Evolutionary conservation across 1,140 invertebrate species (phyloP).

Genomic region (Nomia melanderi): DNA sequence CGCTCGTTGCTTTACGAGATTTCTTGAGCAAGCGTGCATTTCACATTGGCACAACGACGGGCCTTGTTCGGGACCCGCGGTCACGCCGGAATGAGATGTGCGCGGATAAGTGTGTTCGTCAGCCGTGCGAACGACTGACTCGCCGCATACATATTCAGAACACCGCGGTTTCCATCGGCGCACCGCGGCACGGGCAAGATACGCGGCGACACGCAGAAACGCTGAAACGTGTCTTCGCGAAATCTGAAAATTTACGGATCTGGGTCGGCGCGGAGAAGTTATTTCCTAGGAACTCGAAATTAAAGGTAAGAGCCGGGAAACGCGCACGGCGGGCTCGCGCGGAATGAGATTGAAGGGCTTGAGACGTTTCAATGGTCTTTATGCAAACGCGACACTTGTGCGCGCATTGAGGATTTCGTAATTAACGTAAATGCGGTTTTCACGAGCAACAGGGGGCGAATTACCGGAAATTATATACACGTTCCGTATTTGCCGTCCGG

Average conservation of each 20-base stretch:
- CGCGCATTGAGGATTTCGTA: not conserved
- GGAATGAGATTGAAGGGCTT: not conserved
- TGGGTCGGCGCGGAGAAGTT: not conserved
- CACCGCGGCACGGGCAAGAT: constrained; percentile 10
- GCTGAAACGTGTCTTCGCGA: not conserved
- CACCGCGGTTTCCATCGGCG: constrained; percentile 2
- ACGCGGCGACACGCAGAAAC: constrained; percentile 18
- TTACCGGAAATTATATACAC: not conserved
- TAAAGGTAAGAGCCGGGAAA: not conserved
- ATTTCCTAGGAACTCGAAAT: not conserved
- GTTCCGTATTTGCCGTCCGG: not conserved
- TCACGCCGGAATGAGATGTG: constrained; percentile 48
- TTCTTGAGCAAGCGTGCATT: constrained; percentile 41
- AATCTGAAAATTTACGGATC: not conserved
- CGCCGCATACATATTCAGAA: constrained; percentile 37
- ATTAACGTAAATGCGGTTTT: constrained; percentile 1
- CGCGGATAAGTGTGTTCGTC: constrained; percentile 58
- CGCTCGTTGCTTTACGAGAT: constrained; percentile 49
- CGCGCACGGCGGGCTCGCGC: not conserved
- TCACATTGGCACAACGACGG: constrained; percentile 53
- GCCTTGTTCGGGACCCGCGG: constrained; percentile 52
- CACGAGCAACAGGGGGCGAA: not conserved
- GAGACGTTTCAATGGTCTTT: not conserved
- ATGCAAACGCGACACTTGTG: not conserved
- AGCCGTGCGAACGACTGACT: constrained; percentile 41